A percentile compares a stretch with the other conserved stretches of the same genome.
These are phyloP conservation scores for Anoncus sp. DNA, from an alignment of 2,888 invertebrate species.

Conservation along the genomic window DNA sequence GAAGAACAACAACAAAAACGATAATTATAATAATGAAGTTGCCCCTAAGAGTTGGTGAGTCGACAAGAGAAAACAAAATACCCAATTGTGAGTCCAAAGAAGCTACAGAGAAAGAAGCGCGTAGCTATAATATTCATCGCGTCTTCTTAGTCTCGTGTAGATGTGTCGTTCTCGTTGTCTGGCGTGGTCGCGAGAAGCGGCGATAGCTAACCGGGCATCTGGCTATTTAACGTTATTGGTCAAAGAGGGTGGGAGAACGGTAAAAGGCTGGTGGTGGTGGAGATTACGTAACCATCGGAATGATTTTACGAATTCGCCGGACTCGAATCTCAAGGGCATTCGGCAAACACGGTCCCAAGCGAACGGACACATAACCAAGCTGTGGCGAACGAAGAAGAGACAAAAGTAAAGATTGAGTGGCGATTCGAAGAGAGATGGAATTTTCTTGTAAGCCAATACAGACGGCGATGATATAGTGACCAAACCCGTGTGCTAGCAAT, in stretches of 20 bases:
- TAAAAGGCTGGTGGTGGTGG: constrained; percentile 14
- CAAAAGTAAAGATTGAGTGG: constrained; percentile 1
- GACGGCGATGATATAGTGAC: constrained; percentile 21
- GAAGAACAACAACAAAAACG: background rate
- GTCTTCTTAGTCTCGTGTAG: background rate
- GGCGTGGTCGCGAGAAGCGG: constrained; percentile 31
- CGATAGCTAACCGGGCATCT: constrained; percentile 49
- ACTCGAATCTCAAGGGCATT: constrained; percentile 55
- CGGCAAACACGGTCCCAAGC: constrained; percentile 12
- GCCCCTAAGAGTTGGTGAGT: background rate
- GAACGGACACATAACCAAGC: background rate
- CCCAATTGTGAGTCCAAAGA: background rate
- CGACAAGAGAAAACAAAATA: background rate
- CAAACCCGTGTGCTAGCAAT: constrained; percentile 23
- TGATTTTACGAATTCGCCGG: constrained; percentile 59
- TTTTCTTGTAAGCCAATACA: constrained; percentile 6
- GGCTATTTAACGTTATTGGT: constrained; percentile 55
- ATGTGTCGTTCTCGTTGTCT: constrained; percentile 48
- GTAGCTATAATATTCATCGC: background rate
- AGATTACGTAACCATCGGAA: constrained; percentile 59
- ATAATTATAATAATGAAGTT: background rate
- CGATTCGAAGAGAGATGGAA: constrained; percentile 7
- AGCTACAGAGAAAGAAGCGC: background rate
- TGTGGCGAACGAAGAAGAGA: background rate
- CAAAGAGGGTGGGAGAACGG: background rate